A percentile compares a stretch with the other conserved stretches of the same genome.
These are phyloP conservation scores for Psammodynastes pulverulentus DNA, from an alignment of 2,113 vertebrate species.

Conservation along the genomic window DNA sequence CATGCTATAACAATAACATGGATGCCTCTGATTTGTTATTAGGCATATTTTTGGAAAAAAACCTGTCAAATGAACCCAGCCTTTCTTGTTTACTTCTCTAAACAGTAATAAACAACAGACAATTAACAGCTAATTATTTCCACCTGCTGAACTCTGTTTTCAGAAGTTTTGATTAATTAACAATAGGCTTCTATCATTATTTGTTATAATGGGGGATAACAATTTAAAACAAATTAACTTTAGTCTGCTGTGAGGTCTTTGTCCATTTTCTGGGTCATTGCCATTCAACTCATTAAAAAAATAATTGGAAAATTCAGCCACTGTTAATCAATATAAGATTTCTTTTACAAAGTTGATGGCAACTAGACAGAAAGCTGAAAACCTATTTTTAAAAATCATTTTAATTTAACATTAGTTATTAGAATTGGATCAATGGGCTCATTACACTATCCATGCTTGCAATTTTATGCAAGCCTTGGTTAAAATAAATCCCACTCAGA, in stretches of 20 bases:
- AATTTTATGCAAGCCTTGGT: not conserved
- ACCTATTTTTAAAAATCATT: slow-evolving; percentile 1
- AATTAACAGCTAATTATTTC: slow-evolving; percentile 75
- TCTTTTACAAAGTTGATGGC: slow-evolving; percentile 43
- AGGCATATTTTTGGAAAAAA: slow-evolving; percentile 55
- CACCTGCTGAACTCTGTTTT: slow-evolving; percentile 74
- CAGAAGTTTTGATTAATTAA: slow-evolving; percentile 73
- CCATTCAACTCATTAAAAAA: slow-evolving; percentile 65
- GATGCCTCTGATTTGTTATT: slow-evolving; percentile 60
- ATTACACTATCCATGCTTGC: not conserved
- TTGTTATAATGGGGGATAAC: slow-evolving; percentile 54
- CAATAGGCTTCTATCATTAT: slow-evolving; percentile 62
- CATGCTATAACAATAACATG: slow-evolving; percentile 37
- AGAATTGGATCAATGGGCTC: not conserved
- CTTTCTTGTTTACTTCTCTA: slow-evolving; percentile 64
- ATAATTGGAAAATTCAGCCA: slow-evolving; percentile 65
- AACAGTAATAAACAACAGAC: slow-evolving; percentile 71
- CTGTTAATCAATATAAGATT: slow-evolving; percentile 63
- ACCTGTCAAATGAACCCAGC: slow-evolving; percentile 49
- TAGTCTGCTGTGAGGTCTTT: slow-evolving; percentile 52
- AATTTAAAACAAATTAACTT: slow-evolving; percentile 63
- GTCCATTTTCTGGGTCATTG: slow-evolving; percentile 70
- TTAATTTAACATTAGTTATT: slow-evolving; percentile 16
- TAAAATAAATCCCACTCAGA: not conserved
- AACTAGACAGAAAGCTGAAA: slow-evolving; percentile 48